Percentiles rank a stretch among this genome's conserved stretches.
Conservation (phyloP, 2,797 vertebrate genomes). For the Argentina silus region DNA sequence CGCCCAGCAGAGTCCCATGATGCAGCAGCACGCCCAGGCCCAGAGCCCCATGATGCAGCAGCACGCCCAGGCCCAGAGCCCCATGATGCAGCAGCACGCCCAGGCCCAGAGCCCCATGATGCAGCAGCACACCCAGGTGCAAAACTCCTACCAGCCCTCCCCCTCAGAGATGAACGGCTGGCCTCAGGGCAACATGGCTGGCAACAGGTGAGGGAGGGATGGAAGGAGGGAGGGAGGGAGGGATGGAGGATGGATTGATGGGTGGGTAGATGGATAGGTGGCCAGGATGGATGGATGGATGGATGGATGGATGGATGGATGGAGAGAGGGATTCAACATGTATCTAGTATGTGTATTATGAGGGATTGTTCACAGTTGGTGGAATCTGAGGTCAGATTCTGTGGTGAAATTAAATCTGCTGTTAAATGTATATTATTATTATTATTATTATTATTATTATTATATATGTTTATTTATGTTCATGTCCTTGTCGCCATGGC, state of each 20-base stretch:
- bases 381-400: too few species aligned
- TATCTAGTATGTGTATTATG: too few species aligned
- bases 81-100: conserved; percentile 88
- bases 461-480: too few species aligned
- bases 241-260: background rate
- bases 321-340: too few species aligned
- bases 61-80: conserved; percentile 85
- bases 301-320: too few species aligned
- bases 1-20: conserved; percentile 78
- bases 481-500: conserved; percentile 12
- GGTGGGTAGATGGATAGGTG: background rate
- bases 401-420: too few species aligned
- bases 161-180: conserved; percentile 89
- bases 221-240: background rate
- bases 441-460: too few species aligned
- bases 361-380: too few species aligned
- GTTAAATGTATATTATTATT: too few species aligned
- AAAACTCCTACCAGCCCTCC: conserved; percentile 83
- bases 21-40: conserved; percentile 34
- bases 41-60: conserved; percentile 83
- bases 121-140: conserved; percentile 69
- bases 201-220: conserved; percentile 81
- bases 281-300: background rate
- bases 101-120: conserved; percentile 78
- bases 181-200: conserved; percentile 91